Evolutionary conservation across 2,797 vertebrate species (phyloP), one percentile per base, ranked within the genome.

Genomic region (Girardinus metallicus): DNA sequence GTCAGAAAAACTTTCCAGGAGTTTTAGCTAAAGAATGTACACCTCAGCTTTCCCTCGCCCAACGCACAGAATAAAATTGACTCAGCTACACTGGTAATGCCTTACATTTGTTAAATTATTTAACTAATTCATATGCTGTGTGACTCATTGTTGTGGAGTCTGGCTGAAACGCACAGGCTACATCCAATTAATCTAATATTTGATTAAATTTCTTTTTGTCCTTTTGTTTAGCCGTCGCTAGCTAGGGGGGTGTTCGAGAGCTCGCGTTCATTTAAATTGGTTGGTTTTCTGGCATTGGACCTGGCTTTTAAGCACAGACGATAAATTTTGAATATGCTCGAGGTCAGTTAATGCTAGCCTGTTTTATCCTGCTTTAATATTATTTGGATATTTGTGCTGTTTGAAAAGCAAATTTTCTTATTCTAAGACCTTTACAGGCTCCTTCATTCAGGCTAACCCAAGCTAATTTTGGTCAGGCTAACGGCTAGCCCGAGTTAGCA

Each of bases 1-100:
- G 66, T 43, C 66, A 43, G 66, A n/a, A 43, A 70, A 70, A 70
- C 66, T 43, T 70, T 70, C 18, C 39, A 70, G 21, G 43, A 70
- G 23, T 70, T 70, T 70, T n/a, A 13, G 1, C 23, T n/a, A 0
- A 7, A 70, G n/a, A 70, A n/a, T 43, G 66, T 43, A 3, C 44
- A n/a, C 5, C 66, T 70, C 39, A 43, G 9, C 21, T 26, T 41
- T 26, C 12, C 21, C 0, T 68, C 12, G 12, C 66, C 2, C 23
- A 7, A n/a, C 44, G 39, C 66, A 8, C 3, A 13, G 11, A n/a
- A n/a, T 70, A n/a, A 70, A 43, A 70, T 3, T 11, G 10, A 43
- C 23, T 70, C 39, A 43, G 66, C 39, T 13, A 7, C 34, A 29
- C 10, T 26, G 9, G 8, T 13, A 70, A 29, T 41, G 29, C 55